phyloP scores from a whole-genome alignment of 2,113 vertebrate genomes.

The Caracal caracal region DNA sequence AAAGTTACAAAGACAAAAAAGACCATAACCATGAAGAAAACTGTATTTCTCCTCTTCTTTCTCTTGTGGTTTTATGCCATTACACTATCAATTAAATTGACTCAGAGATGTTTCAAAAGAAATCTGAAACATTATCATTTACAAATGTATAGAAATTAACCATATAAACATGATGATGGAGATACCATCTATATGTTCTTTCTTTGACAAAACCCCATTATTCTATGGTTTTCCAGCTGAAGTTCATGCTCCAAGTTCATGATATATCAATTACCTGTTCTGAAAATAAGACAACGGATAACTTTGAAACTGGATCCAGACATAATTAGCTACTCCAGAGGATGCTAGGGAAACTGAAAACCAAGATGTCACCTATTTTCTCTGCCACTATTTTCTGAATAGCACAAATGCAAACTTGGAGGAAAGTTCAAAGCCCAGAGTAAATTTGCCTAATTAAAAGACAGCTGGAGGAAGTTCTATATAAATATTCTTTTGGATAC shows the following conservation, averaged over 20 bases:
- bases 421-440: slow-evolving; percentile 32
- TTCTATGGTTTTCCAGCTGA: background rate
- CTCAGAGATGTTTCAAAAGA: slow-evolving; percentile 37
- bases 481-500: background rate
- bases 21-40: background rate
- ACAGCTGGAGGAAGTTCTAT: slow-evolving; percentile 1
- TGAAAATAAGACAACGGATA: background rate
- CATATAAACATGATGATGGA: background rate
- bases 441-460: slow-evolving; percentile 48
- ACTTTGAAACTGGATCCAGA: background rate
- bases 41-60: background rate
- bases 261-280: background rate
- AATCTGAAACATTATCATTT: slow-evolving; percentile 39
- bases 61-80: background rate
- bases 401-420: slow-evolving; percentile 41
- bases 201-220: background rate
- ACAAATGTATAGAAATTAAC: background rate
- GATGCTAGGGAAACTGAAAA: background rate
- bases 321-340: slow-evolving; percentile 23
- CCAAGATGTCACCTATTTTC: background rate
- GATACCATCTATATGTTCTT: background rate
- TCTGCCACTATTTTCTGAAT: slow-evolving; percentile 25
- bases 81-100: slow-evolving; percentile 34
- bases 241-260: background rate
- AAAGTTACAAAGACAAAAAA: slow-evolving; percentile 43